phyloP scores from a whole-genome alignment of 1,140 invertebrate species.

The Drosophila nigrodunni region DNA sequence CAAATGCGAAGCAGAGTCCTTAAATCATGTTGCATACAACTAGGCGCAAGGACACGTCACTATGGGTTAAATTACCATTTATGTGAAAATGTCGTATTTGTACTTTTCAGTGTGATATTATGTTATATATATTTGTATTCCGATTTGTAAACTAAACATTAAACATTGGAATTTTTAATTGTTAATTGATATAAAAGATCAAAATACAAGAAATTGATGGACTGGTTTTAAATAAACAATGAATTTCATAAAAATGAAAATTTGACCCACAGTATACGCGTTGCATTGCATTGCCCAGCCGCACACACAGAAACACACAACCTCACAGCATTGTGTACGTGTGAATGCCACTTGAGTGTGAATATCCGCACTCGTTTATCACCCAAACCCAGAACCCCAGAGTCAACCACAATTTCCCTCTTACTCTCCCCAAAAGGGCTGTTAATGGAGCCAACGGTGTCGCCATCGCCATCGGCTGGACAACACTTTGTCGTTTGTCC shows the following conservation, averaged over 20 bases:
- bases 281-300: constrained; percentile 59
- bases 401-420: constrained; percentile 23
- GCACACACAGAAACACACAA: constrained; percentile 10
- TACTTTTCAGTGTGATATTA: too few relatives aligned
- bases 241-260: too few relatives aligned
- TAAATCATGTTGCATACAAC: constrained; percentile 80
- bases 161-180: too few relatives aligned
- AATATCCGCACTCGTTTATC: constrained; percentile 78
- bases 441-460: constrained; percentile 76
- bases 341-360: constrained; percentile 73
- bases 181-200: too few relatives aligned
- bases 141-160: too few relatives aligned
- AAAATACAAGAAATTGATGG: too few relatives aligned
- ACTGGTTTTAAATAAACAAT: too few relatives aligned
- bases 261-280: neutral
- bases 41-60: constrained; percentile 47
- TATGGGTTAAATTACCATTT: too few relatives aligned
- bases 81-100: too few relatives aligned
- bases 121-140: too few relatives aligned
- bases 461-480: constrained; percentile 74
- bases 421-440: neutral
- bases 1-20: constrained; percentile 51
- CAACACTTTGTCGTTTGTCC: constrained; percentile 70
- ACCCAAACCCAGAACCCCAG: constrained; percentile 34
- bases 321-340: constrained; percentile 7